phyloP scores from a whole-genome alignment of 2,797 vertebrate species.

The Propithecus perrieri region DNA sequence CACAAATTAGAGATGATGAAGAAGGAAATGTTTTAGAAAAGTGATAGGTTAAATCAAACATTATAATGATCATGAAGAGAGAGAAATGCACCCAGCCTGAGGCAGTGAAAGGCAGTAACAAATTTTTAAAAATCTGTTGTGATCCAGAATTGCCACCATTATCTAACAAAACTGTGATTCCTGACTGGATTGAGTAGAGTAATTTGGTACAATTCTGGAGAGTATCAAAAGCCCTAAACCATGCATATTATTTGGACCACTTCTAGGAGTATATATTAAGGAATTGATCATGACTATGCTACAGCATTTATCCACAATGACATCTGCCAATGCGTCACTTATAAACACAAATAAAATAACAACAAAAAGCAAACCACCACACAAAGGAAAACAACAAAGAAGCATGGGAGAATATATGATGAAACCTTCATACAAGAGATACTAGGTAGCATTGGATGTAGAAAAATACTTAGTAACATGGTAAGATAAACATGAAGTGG shows the following conservation, averaged over 20 bases:
- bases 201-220: background rate
- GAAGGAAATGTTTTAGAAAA: background rate
- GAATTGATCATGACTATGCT: background rate
- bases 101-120: background rate
- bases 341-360: background rate
- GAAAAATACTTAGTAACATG: background rate
- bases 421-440: background rate
- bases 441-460: background rate
- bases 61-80: background rate
- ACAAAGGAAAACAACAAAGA: background rate
- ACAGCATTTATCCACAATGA: background rate
- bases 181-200: background rate
- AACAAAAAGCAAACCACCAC: background rate
- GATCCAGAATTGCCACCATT: background rate
- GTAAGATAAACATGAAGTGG: background rate
- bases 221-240: background rate
- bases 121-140: background rate
- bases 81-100: background rate
- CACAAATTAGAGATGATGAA: background rate
- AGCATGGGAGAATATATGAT: background rate
- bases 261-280: background rate
- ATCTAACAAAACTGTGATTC: background rate
- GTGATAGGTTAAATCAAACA: background rate
- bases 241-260: background rate
- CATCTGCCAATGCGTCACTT: background rate